These are phyloP conservation scores for Embiotoca jacksoni DNA, from an alignment of 2,113 vertebrate genomes.

Conservation along the genomic window DNA sequence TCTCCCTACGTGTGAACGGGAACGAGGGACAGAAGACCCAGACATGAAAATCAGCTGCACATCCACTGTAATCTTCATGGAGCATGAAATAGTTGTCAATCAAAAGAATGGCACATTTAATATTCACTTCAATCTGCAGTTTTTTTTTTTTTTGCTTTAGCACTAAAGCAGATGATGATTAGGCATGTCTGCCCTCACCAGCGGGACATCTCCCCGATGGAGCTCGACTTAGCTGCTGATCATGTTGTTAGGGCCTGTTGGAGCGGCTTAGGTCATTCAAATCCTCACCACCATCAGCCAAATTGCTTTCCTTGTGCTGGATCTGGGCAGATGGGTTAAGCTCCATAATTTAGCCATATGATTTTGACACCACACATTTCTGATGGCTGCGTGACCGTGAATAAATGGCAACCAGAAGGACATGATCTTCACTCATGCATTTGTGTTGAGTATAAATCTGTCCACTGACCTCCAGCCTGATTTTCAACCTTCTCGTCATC, in stretches of 20 bases:
- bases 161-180: conserved; percentile 45
- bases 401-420: background rate
- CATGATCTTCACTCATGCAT: background rate
- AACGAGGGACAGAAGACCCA: background rate
- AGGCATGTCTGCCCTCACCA: conserved; percentile 35
- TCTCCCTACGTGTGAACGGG: conserved; percentile 27
- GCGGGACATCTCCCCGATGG: conserved; percentile 38
- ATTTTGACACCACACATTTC: background rate
- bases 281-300: conserved; percentile 12
- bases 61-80: conserved; percentile 33
- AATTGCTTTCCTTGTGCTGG: conserved; percentile 19
- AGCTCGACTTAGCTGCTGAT: conserved; percentile 50
- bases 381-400: background rate
- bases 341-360: background rate
- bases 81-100: conserved; percentile 25
- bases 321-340: conserved; percentile 36
- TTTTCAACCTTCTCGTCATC: background rate
- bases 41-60: conserved; percentile 18
- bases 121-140: conserved; percentile 40
- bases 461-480: background rate
- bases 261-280: conserved; percentile 48
- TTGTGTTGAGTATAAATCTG: conserved; percentile 1
- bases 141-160: background rate
- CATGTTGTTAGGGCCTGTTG: conserved; percentile 35
- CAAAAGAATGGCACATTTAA: conserved; percentile 9